Base-by-base conservation (phyloP, 2,888 invertebrate species). In the Boloria selene region DNA sequence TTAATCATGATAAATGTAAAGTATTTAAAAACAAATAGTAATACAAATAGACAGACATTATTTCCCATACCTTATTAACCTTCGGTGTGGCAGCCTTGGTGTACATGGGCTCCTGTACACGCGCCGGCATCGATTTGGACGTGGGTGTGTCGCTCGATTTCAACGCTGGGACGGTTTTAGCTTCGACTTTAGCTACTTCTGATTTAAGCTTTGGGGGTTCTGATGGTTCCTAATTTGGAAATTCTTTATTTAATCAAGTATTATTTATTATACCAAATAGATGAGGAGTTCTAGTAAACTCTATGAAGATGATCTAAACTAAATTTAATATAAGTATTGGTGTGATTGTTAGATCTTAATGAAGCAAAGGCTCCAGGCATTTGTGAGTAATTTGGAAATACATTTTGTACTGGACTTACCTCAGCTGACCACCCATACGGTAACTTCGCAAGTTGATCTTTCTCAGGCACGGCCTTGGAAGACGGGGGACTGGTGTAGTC, bases 361-460 rank as follows among this genome's bases (percentile, higher is more conserved):
- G 5, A 6, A 38, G 14, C 0, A 1, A 58, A 31, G 6, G 10
- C 31, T 38, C 31, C 10, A 10, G 10, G 7, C 2, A 38, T 10
- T 38, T 7, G 31, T 10, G 2, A 7, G 31, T 6, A 6, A 31
- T 0, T 31, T 6, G 6, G 7, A 38, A 38, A 38, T 38, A 38
- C 10, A 7, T 38, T 10, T 31, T 7, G 31, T 38, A 58, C 58
- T 56, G 22, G 18, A 73, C 72, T 68, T 67, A 88, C 89, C 79
- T 90, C 90, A 44, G 88, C 77, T 17, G 77, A 85, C 89, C 91
- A 92, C 0, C 92, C 92, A 72, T 92, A 93, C 0, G 92, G 92
- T 18, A 92, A 77, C 68, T 93, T 93, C 0, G 93, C 93, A 0
- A 93, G 82, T 72, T 92, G 92, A 60, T 93, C 93, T 60, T 93